Percentiles rank a stretch among this genome's conserved stretches.
phyloP scores from a whole-genome alignment of 92 coral and sea anemone species.

The Desmophyllum pertusum region DNA sequence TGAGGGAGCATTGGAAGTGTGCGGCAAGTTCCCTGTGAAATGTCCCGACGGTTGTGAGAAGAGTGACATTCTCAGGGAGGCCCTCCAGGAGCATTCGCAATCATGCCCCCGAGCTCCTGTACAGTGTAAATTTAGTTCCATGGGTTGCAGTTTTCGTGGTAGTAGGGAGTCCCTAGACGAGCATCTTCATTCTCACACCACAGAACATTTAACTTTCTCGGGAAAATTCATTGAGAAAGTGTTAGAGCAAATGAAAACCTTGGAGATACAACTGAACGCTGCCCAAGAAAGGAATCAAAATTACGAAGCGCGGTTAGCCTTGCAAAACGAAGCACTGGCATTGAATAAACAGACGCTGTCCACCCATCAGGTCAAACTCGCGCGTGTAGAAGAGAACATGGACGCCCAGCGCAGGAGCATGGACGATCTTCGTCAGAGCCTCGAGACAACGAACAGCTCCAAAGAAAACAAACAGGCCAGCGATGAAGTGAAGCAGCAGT shows the following conservation, averaged over 20 bases:
- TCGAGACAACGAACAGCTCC: neutral
- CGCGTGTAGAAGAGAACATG: constrained; percentile 56
- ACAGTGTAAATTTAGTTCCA: constrained; percentile 56
- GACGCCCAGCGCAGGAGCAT: constrained; percentile 46
- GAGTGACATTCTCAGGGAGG: constrained; percentile 59
- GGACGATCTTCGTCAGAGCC: constrained; percentile 42
- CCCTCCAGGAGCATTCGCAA: constrained; percentile 57
- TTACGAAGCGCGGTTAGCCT: constrained; percentile 40
- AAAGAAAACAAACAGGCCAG: constrained; percentile 9
- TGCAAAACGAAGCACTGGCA: constrained; percentile 69
- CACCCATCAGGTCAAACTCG: constrained; percentile 71
- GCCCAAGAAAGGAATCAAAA: constrained; percentile 40
- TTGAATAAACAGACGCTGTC: constrained; percentile 60
- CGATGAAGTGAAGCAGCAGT: constrained; percentile 31
- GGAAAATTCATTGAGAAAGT: constrained; percentile 39
- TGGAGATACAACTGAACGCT: constrained; percentile 35
- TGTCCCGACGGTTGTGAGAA: constrained; percentile 78
- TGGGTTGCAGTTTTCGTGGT: constrained; percentile 70
- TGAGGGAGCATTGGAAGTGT: constrained; percentile 71
- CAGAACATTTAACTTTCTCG: constrained; percentile 65
- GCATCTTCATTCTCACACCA: constrained; percentile 50
- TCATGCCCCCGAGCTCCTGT: constrained; percentile 63
- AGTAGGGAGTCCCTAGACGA: constrained; percentile 51
- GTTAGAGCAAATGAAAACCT: constrained; percentile 20
- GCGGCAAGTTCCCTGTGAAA: constrained; percentile 71